phyloP scores from a whole-genome alignment of 2,888 invertebrate genomes.

The Hemicrepidius hirtus region DNA sequence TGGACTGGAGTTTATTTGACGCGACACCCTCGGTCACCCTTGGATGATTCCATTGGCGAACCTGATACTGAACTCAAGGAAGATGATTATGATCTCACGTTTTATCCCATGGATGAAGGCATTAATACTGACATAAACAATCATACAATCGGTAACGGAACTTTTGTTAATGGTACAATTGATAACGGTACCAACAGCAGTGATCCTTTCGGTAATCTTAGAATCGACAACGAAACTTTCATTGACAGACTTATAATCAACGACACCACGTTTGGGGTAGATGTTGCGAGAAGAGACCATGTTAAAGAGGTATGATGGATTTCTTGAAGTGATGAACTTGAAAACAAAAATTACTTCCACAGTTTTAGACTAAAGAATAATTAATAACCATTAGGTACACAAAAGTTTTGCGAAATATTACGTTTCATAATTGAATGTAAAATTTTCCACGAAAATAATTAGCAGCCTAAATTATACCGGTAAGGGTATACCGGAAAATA shows the following conservation, averaged over 20 bases:
- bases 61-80: slow-evolving; percentile 14
- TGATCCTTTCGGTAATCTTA: no score
- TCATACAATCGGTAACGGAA: background rate
- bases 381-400: no score
- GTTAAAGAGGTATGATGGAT: slow-evolving; percentile 34
- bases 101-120: slow-evolving; percentile 41
- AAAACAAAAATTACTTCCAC: no score
- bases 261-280: slow-evolving; percentile 17
- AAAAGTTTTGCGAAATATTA: no score
- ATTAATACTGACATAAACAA: background rate
- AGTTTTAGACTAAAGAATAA: no score
- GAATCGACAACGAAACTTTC: background rate
- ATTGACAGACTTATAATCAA: background rate
- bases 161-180: background rate
- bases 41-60: slow-evolving; percentile 9
- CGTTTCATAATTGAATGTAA: no score
- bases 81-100: slow-evolving; percentile 42
- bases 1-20: slow-evolving; percentile 74
- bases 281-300: slow-evolving; percentile 27
- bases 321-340: no score
- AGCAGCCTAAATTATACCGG: no score
- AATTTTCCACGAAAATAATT: no score
- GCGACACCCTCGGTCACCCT: slow-evolving; percentile 56
- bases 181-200: background rate
- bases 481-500: no score